Conservation (phyloP, 2,797 vertebrate genomes). For the Anguilla pacifica region DNA sequence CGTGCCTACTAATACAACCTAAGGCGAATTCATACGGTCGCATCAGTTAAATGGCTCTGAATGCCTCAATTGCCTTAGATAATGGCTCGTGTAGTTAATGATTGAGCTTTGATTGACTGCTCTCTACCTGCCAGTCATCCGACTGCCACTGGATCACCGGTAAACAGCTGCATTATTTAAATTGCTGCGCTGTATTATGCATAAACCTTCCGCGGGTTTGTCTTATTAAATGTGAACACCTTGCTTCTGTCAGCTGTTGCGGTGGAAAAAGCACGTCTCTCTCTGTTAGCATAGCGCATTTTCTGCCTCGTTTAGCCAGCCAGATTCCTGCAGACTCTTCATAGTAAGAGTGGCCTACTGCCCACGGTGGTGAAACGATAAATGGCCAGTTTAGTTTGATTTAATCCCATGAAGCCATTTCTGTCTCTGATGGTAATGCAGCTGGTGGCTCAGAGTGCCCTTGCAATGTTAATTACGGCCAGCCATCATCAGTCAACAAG, state of each 20-base stretch:
- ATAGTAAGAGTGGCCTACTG: slow-evolving; percentile 26
- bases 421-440: slow-evolving; percentile 45
- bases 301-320: background rate
- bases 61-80: background rate
- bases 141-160: background rate
- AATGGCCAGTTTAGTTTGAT: slow-evolving; percentile 34
- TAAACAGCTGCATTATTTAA: background rate
- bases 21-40: background rate
- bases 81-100: background rate
- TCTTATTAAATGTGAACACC: background rate
- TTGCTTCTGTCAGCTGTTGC: background rate
- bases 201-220: background rate
- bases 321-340: slow-evolving; percentile 14
- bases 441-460: slow-evolving; percentile 44
- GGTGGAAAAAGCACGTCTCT: background rate
- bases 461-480: slow-evolving; percentile 55
- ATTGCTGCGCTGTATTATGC: background rate
- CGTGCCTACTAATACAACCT: background rate
- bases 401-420: slow-evolving; percentile 47
- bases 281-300: background rate
- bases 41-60: background rate
- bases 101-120: background rate
- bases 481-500: slow-evolving; percentile 50
- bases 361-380: slow-evolving; percentile 40
- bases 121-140: background rate